Conservation (phyloP, 2,113 vertebrate genomes). For the Pachyramphus minor region DNA sequence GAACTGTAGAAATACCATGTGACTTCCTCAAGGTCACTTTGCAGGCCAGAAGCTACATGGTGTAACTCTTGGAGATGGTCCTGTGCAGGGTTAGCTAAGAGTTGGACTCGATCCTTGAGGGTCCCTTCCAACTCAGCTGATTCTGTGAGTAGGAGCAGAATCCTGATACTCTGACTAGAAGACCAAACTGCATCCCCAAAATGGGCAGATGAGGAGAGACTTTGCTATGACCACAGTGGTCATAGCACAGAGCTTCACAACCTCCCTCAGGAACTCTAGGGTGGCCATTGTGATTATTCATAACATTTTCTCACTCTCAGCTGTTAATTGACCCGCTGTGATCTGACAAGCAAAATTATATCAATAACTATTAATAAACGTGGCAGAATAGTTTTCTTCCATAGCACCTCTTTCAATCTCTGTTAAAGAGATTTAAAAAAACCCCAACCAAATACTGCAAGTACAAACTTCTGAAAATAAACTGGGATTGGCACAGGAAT, state of each 20-base stretch:
- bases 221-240: fast-evolving
- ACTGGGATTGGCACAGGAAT: slow-evolving; percentile 6
- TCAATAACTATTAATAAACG: background rate
- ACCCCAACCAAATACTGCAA: background rate
- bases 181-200: background rate
- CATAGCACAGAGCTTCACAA: fast-evolving
- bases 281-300: background rate
- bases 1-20: background rate
- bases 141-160: background rate
- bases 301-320: background rate
- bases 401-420: background rate
- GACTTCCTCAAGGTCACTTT: background rate
- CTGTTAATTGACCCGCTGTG: background rate
- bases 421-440: background rate
- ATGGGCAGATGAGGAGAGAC: background rate
- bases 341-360: background rate
- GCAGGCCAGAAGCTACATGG: background rate
- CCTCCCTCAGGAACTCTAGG: background rate
- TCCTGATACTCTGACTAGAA: background rate
- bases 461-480: slow-evolving; percentile 28
- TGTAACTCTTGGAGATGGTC: background rate
- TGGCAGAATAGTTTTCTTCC: background rate
- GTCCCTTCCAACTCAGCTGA: background rate
- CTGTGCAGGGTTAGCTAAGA: background rate
- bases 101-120: background rate